Conservation (phyloP, 2,797 vertebrate species). For the Ptychadena robeensis region DNA sequence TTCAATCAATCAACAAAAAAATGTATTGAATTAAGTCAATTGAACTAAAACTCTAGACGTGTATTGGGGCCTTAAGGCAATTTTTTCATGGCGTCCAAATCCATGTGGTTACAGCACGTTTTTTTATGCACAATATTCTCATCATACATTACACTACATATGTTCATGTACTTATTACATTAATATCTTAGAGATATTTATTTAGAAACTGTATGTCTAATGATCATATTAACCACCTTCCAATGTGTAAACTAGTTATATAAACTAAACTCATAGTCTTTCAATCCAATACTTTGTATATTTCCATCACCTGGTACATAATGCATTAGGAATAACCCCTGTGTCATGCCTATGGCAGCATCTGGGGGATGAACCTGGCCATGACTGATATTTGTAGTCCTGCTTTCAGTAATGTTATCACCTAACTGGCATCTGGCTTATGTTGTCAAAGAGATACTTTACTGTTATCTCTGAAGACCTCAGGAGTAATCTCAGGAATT, state of each 20-base stretch:
- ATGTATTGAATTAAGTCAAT: too few species aligned
- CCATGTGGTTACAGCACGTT: too few species aligned
- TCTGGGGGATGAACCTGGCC: slow-evolving; percentile 14
- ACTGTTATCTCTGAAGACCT: slow-evolving; percentile 15
- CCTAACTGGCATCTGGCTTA: slow-evolving; percentile 44
- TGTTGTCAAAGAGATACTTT: slow-evolving; percentile 22
- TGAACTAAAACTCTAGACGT: too few species aligned
- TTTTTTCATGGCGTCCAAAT: too few species aligned
- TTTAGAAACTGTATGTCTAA: too few species aligned
- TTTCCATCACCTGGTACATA: neutral
- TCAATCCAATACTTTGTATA: neutral
- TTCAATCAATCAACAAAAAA: too few species aligned
- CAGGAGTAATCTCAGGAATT: slow-evolving; percentile 9
- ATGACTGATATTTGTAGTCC: neutral
- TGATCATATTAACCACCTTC: too few species aligned
- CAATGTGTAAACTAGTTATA: neutral
- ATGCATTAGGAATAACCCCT: neutral
- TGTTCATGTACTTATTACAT: too few species aligned
- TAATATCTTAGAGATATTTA: too few species aligned
- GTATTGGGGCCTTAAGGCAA: too few species aligned
- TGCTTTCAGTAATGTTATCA: slow-evolving; percentile 5
- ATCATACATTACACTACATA: too few species aligned
- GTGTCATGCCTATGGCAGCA: neutral
- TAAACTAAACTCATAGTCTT: neutral
- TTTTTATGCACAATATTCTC: too few species aligned